A percentile compares a stretch with the other conserved stretches of the same genome.
Evolutionary conservation across 2,797 vertebrate genomes (phyloP).

Genomic region (Salarias fasciatus): DNA sequence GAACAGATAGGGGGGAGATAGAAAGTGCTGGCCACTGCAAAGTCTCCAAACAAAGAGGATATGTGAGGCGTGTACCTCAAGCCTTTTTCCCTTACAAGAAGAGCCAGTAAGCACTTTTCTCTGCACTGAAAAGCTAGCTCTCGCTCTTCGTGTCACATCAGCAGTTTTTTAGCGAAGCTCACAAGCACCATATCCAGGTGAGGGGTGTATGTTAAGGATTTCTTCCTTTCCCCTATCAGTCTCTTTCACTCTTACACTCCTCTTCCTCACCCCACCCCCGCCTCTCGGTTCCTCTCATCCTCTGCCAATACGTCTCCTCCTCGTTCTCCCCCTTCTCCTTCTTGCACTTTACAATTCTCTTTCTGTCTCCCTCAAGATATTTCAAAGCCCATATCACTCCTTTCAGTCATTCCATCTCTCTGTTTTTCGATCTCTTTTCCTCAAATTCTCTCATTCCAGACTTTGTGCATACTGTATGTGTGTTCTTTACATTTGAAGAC

Average conservation of each 20-base stretch:
- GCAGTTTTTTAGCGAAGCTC: slow-evolving; percentile 82
- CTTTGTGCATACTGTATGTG: slow-evolving; percentile 19
- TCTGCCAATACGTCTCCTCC: slow-evolving; percentile 68
- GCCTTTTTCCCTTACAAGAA: slow-evolving; percentile 83
- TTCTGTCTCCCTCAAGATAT: slow-evolving; percentile 71
- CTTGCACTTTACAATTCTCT: slow-evolving; percentile 73
- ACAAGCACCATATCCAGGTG: slow-evolving; percentile 81
- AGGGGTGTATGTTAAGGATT: slow-evolving; percentile 78
- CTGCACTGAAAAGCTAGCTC: slow-evolving; percentile 81
- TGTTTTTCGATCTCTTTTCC: slow-evolving; percentile 32
- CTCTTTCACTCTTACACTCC: slow-evolving; percentile 68
- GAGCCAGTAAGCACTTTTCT: slow-evolving; percentile 87
- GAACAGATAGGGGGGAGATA: slow-evolving; percentile 79
- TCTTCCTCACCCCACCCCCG: slow-evolving; percentile 50
- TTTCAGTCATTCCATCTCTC: slow-evolving; percentile 54
- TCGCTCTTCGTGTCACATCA: slow-evolving; percentile 82
- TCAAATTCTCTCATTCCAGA: slow-evolving; percentile 19
- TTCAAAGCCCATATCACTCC: slow-evolving; percentile 63
- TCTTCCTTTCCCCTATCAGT: slow-evolving; percentile 76
- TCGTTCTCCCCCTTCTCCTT: slow-evolving; percentile 44
- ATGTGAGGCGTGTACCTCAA: slow-evolving; percentile 84
- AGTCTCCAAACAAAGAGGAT: slow-evolving; percentile 87
- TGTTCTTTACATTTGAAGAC: slow-evolving; percentile 33
- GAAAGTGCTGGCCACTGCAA: slow-evolving; percentile 87
- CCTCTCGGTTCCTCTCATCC: slow-evolving; percentile 67